Percentiles rank a stretch among this genome's conserved stretches.
Evolutionary conservation across 1,140 invertebrate species (phyloP).

Genomic region (Nylanderia fulva): DNA sequence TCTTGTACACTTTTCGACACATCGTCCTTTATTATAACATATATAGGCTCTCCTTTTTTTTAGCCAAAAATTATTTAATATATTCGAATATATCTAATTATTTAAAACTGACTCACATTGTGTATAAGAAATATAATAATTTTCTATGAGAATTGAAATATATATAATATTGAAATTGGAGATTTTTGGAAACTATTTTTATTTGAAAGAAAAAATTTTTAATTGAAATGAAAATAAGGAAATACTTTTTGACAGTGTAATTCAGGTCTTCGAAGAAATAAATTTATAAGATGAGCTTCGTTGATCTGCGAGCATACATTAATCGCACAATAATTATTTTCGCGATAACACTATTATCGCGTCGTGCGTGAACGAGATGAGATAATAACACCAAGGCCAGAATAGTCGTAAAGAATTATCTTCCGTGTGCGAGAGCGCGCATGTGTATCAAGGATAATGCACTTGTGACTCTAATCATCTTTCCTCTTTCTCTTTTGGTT

Average conservation of each 20-base stretch:
- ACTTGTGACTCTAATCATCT: slow-evolving; percentile 27
- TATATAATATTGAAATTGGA: not conserved
- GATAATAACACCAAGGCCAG: slow-evolving; percentile 38
- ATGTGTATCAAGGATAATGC: slow-evolving; percentile 9
- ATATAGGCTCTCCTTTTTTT: not conserved
- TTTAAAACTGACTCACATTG: not conserved
- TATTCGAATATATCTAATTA: not conserved
- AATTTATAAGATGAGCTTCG: not conserved
- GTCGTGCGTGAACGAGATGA: not conserved
- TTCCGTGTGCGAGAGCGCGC: not conserved
- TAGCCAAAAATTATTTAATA: not conserved
- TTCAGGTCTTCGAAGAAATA: not conserved
- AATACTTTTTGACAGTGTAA: not conserved
- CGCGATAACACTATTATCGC: slow-evolving; percentile 3
- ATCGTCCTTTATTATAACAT: too few species aligned
- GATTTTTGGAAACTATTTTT: not conserved
- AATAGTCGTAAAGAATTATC: slow-evolving; percentile 40
- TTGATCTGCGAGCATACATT: not conserved
- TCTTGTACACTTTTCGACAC: too few species aligned
- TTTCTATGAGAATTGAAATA: not conserved
- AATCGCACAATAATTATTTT: slow-evolving; percentile 14
- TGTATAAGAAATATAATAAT: not conserved
- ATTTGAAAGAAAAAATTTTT: not conserved
- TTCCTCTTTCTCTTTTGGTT: not conserved
- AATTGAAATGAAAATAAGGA: not conserved